A percentile compares a stretch with the other conserved stretches of the same genome.
Evolutionary conservation across 2,888 invertebrate genomes (phyloP).

Genomic region (Tuta absoluta): DNA sequence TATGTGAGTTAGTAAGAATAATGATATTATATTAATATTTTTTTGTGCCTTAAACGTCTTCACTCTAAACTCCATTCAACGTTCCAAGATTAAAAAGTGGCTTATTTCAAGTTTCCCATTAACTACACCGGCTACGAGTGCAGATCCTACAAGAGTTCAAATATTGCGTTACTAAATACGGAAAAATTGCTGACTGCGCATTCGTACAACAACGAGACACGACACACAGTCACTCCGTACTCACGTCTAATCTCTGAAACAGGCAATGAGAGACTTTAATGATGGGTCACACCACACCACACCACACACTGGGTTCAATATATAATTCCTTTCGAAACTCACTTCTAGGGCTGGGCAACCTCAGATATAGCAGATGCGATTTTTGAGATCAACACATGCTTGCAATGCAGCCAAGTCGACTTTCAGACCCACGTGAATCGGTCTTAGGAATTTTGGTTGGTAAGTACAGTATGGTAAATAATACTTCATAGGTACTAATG

Average conservation of each 20-base stretch:
- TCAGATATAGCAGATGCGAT: no score
- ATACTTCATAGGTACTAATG: conserved; percentile 27
- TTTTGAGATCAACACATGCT: conserved; percentile 2
- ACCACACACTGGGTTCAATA: not conserved
- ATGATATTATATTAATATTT: conserved; percentile 35
- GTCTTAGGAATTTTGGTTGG: not conserved
- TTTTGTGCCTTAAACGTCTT: conserved; percentile 24
- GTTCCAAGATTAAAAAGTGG: conserved; percentile 9
- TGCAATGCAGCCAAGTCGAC: not conserved
- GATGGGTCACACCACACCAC: conserved; percentile 43
- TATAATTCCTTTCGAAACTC: no score
- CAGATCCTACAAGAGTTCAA: conserved; percentile 36
- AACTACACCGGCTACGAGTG: conserved; percentile 42
- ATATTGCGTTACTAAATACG: conserved; percentile 48
- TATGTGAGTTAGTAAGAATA: conserved; percentile 30
- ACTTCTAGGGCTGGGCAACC: no score
- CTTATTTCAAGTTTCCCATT: conserved; percentile 29
- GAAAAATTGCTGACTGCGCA: not conserved
- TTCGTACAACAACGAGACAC: conserved; percentile 61
- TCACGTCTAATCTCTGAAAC: conserved; percentile 81
- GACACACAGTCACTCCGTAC: conserved; percentile 75
- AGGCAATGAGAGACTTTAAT: conserved; percentile 70
- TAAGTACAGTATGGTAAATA: not conserved
- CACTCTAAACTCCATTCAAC: not conserved
- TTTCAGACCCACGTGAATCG: not conserved